phyloP scores from a whole-genome alignment of 2,888 invertebrate genomes.

The Clostera curtula region DNA sequence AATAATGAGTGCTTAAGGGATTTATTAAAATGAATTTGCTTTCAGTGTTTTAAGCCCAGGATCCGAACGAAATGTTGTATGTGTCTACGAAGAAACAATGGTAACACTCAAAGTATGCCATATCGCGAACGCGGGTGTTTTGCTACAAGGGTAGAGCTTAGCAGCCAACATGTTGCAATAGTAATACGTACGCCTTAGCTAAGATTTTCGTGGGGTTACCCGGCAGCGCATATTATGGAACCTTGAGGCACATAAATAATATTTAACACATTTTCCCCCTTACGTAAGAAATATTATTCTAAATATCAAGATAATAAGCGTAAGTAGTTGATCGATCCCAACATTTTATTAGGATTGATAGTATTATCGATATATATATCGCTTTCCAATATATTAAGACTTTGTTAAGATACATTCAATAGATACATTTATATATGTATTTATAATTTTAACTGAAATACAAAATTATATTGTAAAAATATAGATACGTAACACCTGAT shows the following conservation, averaged over 20 bases:
- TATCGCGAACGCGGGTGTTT: constrained; percentile 29
- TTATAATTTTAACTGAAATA: constrained; percentile 31
- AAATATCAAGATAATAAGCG: constrained; percentile 72
- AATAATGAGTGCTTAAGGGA: too few relatives aligned
- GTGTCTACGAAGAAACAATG: constrained; percentile 50
- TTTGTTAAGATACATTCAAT: constrained; percentile 29
- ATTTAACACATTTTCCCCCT: constrained; percentile 48
- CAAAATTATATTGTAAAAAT: constrained; percentile 53
- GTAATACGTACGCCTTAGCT: too few relatives aligned
- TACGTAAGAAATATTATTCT: constrained; percentile 57
- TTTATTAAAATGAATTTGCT: too few relatives aligned
- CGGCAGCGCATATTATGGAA: constrained; percentile 35
- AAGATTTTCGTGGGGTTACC: too few relatives aligned
- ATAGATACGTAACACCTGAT: constrained; percentile 42
- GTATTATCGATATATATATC: constrained; percentile 22
- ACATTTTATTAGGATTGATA: constrained; percentile 41
- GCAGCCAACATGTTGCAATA: not conserved
- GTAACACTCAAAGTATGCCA: constrained; percentile 44
- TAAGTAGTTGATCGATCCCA: constrained; percentile 56
- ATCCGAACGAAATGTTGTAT: constrained; percentile 33
- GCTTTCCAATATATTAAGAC: constrained; percentile 14
- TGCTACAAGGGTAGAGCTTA: too few relatives aligned
- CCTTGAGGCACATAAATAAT: constrained; percentile 60
- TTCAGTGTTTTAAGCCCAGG: constrained; percentile 36
- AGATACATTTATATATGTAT: constrained; percentile 38